Evolutionary conservation across 92 coral and sea anemone genomes (phyloP), one percentile per base, ranked within the genome.

Genomic region (Actinernus sp.): DNA sequence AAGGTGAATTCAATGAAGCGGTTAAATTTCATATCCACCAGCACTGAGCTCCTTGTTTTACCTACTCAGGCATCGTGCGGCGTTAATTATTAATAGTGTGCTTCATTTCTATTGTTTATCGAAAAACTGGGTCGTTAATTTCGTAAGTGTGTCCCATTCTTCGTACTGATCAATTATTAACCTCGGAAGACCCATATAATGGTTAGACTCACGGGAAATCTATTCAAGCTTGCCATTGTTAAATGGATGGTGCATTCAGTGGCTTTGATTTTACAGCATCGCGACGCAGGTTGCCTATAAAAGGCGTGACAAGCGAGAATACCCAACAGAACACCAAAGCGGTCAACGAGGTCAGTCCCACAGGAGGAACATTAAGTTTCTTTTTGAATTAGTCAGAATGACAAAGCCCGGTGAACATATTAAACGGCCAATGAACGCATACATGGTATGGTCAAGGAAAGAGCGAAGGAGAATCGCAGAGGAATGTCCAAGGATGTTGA

Each of bases 401-500:
- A 87, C 99, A 21, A 87, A 92, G 38, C 94, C 97, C 47, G 61
- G 56, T 52, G 97, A 95, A 44, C 99, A 95, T 76, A 95, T 95
- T 39, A 95, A 95, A 63, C 89, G 99, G 45, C 99, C 99, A 12
- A 95, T 95, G 99, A 95, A 95, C 78, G 99, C 99, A 1, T 95
- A 95, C 53, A 95, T 95, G 99, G 99, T 95, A n/a, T 95, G 99
- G 99, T 95, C 99, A 31, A 83, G 99, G 37, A 95, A 92, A 24
- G 99, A 95, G 55, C 73, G 99, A 37, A 74, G 99, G 47, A 79
- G 99, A 45, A 95, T 95, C 51, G 99, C 99, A 24, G 99, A 95
- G 57, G 99, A 95, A 51, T 95, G 97, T 54, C 99, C 99, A 17
- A 68, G 99, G 62, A 95, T 95, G 99, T 52, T 95, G 48, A 95